These are phyloP conservation scores for Agrilus biguttatus DNA, from an alignment of 2,888 invertebrate species.

Conservation along the genomic window DNA sequence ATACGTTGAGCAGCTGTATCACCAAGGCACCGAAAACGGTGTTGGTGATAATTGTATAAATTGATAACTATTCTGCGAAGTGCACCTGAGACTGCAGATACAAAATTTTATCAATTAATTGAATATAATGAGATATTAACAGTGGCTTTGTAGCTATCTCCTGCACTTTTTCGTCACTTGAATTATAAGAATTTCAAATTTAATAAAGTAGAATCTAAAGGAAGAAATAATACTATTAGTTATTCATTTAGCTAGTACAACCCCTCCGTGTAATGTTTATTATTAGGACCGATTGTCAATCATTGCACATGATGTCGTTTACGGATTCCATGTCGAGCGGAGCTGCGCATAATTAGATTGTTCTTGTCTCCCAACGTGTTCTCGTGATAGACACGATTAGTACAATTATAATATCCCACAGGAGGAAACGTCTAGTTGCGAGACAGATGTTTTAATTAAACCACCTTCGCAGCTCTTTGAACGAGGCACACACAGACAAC, in stretches of 20 bases:
- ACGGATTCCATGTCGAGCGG: conserved; percentile 22
- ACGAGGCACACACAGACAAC: too few species aligned
- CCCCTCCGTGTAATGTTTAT: conserved; percentile 6
- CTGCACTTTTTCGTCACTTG: too few species aligned
- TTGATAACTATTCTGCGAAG: too few species aligned
- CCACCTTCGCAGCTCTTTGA: too few species aligned
- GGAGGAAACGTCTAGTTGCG: conserved; percentile 7
- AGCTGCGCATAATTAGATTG: conserved; percentile 30
- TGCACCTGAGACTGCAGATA: too few species aligned
- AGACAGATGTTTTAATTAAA: conserved; percentile 5
- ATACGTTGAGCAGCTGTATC: too few species aligned
- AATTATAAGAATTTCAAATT: too few species aligned
- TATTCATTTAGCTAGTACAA: conserved; percentile 3
- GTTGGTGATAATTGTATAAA: too few species aligned
- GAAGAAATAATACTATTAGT: conserved; percentile 1
- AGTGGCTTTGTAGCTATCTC: not conserved
- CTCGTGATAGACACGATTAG: conserved; percentile 25
- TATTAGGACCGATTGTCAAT: conserved; percentile 28
- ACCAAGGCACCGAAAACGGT: too few species aligned
- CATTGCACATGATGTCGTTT: conserved; percentile 20
- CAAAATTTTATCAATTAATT: too few species aligned
- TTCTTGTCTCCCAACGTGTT: conserved; percentile 23
- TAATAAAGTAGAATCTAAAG: not conserved
- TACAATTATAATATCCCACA: conserved; percentile 21
- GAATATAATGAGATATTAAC: too few species aligned